Percentiles rank a stretch among this genome's conserved stretches.
Conservation (phyloP, 2,797 vertebrate genomes). For the Salarias fasciatus region DNA sequence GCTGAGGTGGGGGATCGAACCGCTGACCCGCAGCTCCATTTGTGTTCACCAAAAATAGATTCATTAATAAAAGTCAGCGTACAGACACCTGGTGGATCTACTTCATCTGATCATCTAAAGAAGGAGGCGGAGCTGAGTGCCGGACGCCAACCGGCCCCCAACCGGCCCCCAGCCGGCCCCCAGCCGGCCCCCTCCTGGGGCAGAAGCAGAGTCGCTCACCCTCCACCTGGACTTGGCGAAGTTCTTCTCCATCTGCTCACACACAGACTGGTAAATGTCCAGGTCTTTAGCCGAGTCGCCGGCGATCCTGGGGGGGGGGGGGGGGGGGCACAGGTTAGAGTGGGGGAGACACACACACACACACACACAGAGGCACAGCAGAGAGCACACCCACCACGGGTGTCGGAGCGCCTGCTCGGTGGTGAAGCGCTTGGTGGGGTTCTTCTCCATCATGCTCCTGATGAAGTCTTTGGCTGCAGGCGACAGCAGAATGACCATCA, state of each 20-base stretch:
- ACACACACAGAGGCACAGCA: no score
- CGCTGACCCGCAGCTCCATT: no score
- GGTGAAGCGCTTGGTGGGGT: constrained; percentile 85
- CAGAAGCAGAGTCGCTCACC: constrained; percentile 79
- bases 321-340: no score
- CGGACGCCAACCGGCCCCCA: no score
- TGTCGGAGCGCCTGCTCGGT: constrained; percentile 91
- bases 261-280: constrained; percentile 91
- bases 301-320: constrained; percentile 92
- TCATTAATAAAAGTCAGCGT: no score
- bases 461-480: constrained; percentile 94
- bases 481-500: neutral
- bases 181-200: no score
- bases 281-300: constrained; percentile 87
- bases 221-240: constrained; percentile 95
- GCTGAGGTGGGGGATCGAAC: no score
- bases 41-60: no score
- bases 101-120: no score
- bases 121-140: no score
- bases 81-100: no score
- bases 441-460: constrained; percentile 90
- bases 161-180: no score
- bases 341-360: neutral
- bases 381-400: constrained; percentile 85
- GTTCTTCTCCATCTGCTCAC: constrained; percentile 92